phyloP scores from a whole-genome alignment of 1,140 invertebrate species.

The Diploscapter pachys region DNA sequence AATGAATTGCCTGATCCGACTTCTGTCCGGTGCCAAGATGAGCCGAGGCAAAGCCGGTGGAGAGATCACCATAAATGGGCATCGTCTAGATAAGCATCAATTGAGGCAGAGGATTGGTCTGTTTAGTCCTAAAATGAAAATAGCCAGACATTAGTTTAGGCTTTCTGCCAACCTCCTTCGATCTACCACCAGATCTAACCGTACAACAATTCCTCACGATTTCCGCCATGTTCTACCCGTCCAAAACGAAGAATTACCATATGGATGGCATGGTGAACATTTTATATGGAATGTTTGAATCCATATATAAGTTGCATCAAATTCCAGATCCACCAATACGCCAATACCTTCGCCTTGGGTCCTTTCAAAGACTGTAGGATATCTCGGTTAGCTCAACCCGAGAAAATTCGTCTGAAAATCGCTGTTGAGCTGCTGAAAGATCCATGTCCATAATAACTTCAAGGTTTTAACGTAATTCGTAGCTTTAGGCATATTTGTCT shows the following conservation, averaged over 20 bases:
- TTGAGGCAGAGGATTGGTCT: constrained; percentile 64
- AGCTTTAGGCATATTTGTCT: constrained; percentile 75
- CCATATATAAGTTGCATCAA: background rate
- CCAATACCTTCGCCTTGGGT: constrained; percentile 75
- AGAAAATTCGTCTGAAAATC: constrained; percentile 77
- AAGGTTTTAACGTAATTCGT: constrained; percentile 22
- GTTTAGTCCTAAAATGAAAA: constrained; percentile 56
- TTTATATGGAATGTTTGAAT: background rate
- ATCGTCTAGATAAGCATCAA: constrained; percentile 70
- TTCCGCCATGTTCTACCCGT: constrained; percentile 71
- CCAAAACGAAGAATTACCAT: constrained; percentile 62
- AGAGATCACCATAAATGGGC: constrained; percentile 80
- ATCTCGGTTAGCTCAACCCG: constrained; percentile 76
- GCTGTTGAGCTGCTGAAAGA: constrained; percentile 78
- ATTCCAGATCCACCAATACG: constrained; percentile 78
- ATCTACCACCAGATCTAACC: constrained; percentile 71
- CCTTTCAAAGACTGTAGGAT: constrained; percentile 77
- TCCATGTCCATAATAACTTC: constrained; percentile 53
- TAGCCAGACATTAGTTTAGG: too few species aligned
- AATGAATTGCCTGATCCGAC: constrained; percentile 76
- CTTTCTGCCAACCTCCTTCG: background rate
- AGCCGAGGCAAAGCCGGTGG: constrained; percentile 67
- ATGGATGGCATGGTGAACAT: constrained; percentile 42
- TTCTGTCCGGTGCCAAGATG: constrained; percentile 69
- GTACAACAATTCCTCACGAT: constrained; percentile 77